Percentiles rank a stretch among this genome's conserved stretches.
Evolutionary conservation across 2,113 vertebrate genomes (phyloP).

Genomic region (Thryonomys swinderianus): DNA sequence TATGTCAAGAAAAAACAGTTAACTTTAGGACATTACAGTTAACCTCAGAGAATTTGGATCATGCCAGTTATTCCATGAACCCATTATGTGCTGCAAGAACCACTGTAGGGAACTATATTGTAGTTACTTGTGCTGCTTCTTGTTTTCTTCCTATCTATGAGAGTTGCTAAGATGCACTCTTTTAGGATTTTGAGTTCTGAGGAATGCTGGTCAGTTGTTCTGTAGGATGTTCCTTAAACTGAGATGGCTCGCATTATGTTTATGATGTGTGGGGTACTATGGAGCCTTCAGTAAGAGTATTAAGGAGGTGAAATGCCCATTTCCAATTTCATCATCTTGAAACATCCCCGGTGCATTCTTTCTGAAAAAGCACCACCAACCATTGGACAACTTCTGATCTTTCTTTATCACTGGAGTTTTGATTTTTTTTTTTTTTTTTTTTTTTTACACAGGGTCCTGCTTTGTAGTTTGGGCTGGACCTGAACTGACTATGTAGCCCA

Average conservation of each 20-base stretch:
- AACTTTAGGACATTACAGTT: neutral
- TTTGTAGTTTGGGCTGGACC: no score
- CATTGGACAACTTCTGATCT: neutral
- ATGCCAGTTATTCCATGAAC: neutral
- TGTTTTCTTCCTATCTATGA: neutral
- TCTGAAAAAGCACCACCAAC: neutral
- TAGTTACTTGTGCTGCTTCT: neutral
- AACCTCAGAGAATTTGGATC: neutral
- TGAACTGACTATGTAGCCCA: no score
- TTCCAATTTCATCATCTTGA: neutral
- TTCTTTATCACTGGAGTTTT: neutral
- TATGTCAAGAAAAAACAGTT: neutral
- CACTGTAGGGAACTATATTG: neutral
- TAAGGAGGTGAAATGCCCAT: neutral
- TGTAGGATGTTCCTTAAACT: neutral
- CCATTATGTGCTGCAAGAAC: neutral
- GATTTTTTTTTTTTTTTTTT: no score
- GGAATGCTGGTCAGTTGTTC: neutral
- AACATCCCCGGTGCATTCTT: neutral
- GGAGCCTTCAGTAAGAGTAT: neutral
- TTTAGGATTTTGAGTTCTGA: neutral
- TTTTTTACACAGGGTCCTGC: neutral
- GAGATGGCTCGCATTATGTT: neutral
- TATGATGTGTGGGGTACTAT: neutral
- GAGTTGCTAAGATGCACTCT: neutral